Evolutionary conservation across 1,140 invertebrate genomes (phyloP).

Genomic region (Coptotermes formosanus): DNA sequence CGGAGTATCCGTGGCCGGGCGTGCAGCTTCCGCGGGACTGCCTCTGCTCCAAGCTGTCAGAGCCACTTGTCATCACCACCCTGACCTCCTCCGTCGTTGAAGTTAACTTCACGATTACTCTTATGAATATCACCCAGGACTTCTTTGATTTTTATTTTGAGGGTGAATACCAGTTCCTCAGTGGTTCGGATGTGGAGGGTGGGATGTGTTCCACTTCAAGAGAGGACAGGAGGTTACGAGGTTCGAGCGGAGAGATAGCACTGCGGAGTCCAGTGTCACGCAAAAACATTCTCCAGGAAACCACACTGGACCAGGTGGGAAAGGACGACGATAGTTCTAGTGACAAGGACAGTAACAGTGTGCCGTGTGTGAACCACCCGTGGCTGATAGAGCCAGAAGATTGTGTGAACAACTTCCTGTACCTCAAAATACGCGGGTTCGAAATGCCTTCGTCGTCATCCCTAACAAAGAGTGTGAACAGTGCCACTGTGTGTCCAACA

Average conservation of each 20-base stretch:
- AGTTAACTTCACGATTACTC: constrained; percentile 68
- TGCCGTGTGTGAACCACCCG: constrained; percentile 66
- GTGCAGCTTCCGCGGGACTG: constrained; percentile 67
- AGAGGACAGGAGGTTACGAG: constrained; percentile 61
- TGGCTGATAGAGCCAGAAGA: constrained; percentile 76
- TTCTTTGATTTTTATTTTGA: constrained; percentile 79
- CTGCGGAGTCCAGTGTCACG: constrained; percentile 51
- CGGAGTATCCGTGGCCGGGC: constrained; percentile 72
- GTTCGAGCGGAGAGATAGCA: constrained; percentile 69
- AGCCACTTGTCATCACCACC: constrained; percentile 58
- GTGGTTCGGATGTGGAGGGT: constrained; percentile 32
- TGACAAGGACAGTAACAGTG: constrained; percentile 36
- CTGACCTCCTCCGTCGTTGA: constrained; percentile 66
- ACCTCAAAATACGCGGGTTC: constrained; percentile 51
- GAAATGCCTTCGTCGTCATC: not conserved
- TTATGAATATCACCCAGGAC: constrained; percentile 81
- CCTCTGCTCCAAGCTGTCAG: constrained; percentile 68
- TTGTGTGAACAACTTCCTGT: constrained; percentile 65
- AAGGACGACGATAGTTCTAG: constrained; percentile 18
- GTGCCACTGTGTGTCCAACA: constrained; percentile 57
- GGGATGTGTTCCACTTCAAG: constrained; percentile 43
- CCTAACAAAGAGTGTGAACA: not conserved
- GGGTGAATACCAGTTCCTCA: constrained; percentile 70
- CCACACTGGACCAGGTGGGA: constrained; percentile 31
- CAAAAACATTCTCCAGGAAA: constrained; percentile 46